A percentile compares a stretch with the other conserved stretches of the same genome.
Conservation (phyloP, 2,113 vertebrate species). For the Orientallactaga bullata region DNA sequence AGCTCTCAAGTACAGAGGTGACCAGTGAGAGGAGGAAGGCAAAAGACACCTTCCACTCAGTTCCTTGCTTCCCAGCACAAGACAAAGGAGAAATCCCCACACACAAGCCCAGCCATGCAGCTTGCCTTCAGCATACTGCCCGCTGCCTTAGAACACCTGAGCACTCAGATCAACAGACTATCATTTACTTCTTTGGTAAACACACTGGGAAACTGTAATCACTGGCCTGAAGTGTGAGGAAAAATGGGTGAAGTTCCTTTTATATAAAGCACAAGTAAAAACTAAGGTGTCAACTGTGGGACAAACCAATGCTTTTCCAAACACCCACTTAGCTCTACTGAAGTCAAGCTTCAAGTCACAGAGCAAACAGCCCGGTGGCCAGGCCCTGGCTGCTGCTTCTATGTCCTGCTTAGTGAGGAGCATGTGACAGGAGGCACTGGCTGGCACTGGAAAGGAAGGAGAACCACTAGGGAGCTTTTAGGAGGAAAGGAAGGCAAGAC, state of each 20-base stretch:
- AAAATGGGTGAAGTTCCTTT: neutral
- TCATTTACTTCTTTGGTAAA: neutral
- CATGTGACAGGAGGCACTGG: too few species aligned
- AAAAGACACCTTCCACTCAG: neutral
- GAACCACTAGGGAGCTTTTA: too few species aligned
- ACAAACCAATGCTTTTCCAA: neutral
- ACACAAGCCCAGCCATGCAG: neutral
- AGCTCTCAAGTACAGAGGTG: neutral
- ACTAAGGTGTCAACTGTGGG: neutral
- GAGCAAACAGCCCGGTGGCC: neutral
- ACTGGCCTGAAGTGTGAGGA: neutral
- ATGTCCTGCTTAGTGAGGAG: neutral
- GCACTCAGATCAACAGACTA: neutral
- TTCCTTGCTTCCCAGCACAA: neutral
- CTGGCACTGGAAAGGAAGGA: neutral
- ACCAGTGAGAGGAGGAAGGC: fast-evolving
- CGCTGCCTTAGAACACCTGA: neutral
- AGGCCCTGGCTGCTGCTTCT: too few species aligned
- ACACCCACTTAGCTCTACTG: neutral
- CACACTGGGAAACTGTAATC: neutral
- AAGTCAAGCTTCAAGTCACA: neutral
- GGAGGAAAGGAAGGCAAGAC: too few species aligned
- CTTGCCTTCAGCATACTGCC: neutral
- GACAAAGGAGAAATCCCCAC: neutral
- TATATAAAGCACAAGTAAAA: neutral